Evolutionary conservation across 2,888 invertebrate genomes (phyloP).

Genomic region (Junonia oenone): DNA sequence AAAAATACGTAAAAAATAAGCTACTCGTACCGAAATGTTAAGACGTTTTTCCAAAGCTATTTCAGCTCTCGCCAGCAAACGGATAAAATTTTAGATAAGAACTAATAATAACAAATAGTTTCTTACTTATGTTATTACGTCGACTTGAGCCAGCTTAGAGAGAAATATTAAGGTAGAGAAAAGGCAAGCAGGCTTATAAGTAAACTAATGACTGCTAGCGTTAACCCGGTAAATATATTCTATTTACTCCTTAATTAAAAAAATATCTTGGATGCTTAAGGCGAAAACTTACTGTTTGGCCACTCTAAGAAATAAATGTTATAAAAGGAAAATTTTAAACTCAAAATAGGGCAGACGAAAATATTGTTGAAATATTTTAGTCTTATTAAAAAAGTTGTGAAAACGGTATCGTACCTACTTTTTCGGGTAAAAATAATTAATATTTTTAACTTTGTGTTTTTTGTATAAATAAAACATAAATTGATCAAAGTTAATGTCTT

Average conservation of each 20-base stretch:
- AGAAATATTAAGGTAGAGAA: conserved; percentile 11
- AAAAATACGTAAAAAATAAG: no score
- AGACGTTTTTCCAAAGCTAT: conserved; percentile 14
- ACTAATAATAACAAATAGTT: conserved; percentile 26
- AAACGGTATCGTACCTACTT: no score
- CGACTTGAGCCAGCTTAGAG: conserved; percentile 14
- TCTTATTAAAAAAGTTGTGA: not conserved
- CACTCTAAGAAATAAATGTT: not conserved
- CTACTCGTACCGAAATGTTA: no score
- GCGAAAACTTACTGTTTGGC: not conserved
- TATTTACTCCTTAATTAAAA: not conserved
- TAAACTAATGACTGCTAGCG: conserved; percentile 11
- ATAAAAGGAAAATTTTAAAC: not conserved
- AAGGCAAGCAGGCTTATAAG: conserved; percentile 10
- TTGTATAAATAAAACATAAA: no score
- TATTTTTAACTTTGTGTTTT: no score
- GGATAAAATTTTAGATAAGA: conserved; percentile 15
- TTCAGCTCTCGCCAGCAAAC: conserved; percentile 12
- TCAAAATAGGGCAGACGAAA: not conserved
- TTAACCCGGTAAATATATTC: conserved; percentile 6
- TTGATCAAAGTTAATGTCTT: no score
- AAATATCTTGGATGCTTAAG: not conserved
- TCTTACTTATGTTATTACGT: conserved; percentile 12
- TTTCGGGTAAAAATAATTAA: not conserved
- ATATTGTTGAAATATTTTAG: not conserved